These are phyloP conservation scores for Bostrychus sinensis DNA, from an alignment of 2,113 vertebrate species.

Conservation along the genomic window DNA sequence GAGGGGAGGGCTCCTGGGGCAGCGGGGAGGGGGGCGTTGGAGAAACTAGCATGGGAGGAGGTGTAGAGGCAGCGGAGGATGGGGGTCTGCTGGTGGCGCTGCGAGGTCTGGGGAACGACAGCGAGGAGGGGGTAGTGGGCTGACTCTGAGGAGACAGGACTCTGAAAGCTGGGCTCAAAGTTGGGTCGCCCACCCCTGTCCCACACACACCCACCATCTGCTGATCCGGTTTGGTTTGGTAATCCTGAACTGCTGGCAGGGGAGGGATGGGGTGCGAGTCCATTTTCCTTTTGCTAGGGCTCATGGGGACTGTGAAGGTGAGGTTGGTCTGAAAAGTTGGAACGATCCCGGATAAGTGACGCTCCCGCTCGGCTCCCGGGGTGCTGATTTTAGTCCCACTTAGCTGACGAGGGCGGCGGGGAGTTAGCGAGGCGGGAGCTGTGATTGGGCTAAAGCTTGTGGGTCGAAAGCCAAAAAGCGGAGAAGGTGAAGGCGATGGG, in stretches of 20 bases:
- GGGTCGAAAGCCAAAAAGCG: slow-evolving; percentile 88
- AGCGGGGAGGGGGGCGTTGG: slow-evolving; percentile 83
- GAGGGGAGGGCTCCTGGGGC: slow-evolving; percentile 86
- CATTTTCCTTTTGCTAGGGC: slow-evolving; percentile 88
- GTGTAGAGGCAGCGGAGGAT: slow-evolving; percentile 79
- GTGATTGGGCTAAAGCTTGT: slow-evolving; percentile 91
- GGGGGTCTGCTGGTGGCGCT: slow-evolving; percentile 79
- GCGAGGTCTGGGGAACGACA: slow-evolving; percentile 75
- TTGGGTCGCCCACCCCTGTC: slow-evolving; percentile 50
- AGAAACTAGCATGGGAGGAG: slow-evolving; percentile 85
- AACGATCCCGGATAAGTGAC: slow-evolving; percentile 86
- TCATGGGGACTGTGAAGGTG: slow-evolving; percentile 93
- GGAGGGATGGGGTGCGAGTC: slow-evolving; percentile 75
- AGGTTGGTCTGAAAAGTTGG: slow-evolving; percentile 90
- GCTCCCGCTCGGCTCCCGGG: slow-evolving; percentile 79
- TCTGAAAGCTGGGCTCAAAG: slow-evolving; percentile 75
- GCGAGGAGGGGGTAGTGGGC: slow-evolving; percentile 75
- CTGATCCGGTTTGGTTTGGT: slow-evolving; percentile 74
- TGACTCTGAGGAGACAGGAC: slow-evolving; percentile 86
- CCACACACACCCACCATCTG: slow-evolving; percentile 55
- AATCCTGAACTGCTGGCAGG: slow-evolving; percentile 62
- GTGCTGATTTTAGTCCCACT: slow-evolving; percentile 84
- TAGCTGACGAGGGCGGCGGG: slow-evolving; percentile 82
- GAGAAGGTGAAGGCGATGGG: slow-evolving; percentile 88
- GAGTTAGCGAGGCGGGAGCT: slow-evolving; percentile 77